A percentile compares a stretch with the other conserved stretches of the same genome.
phyloP scores from a whole-genome alignment of 2,888 invertebrate genomes.

The Sphaerophoria taeniata region DNA sequence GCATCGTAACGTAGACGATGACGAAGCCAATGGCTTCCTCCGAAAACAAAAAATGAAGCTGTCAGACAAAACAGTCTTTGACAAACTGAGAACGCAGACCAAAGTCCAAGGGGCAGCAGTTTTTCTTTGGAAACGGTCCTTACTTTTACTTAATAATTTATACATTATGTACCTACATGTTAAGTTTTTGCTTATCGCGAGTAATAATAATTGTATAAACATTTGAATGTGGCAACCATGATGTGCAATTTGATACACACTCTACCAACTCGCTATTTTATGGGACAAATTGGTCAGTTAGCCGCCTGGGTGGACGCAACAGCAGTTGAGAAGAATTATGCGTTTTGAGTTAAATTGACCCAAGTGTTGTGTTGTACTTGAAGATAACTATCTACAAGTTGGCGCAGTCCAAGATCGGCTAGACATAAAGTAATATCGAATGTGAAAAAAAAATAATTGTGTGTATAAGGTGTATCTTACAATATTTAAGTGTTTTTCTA shows the following conservation, averaged over 20 bases:
- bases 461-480: background rate
- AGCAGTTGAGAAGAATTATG: slow-evolving; percentile 36
- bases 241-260: slow-evolving; percentile 28
- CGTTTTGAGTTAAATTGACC: slow-evolving; percentile 49
- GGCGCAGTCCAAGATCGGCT: slow-evolving; percentile 37
- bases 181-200: no score
- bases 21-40: no score
- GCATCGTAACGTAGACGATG: no score
- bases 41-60: no score
- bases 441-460: slow-evolving; percentile 60
- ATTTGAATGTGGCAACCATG: slow-evolving; percentile 12
- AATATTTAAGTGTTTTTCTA: slow-evolving; percentile 5
- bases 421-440: slow-evolving; percentile 45
- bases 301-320: slow-evolving; percentile 39
- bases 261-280: slow-evolving; percentile 32
- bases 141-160: no score
- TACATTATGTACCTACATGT: no score
- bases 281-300: slow-evolving; percentile 70
- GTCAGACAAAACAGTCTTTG: no score
- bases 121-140: no score
- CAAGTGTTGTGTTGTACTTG: slow-evolving; percentile 50
- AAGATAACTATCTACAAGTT: slow-evolving; percentile 54
- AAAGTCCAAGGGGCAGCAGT: no score
- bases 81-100: no score
- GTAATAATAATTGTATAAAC: no score